Percentiles rank a stretch among this genome's conserved stretches.
Conservation (phyloP, 1,140 invertebrate genomes). For the Thalassaphorura encarpata region DNA sequence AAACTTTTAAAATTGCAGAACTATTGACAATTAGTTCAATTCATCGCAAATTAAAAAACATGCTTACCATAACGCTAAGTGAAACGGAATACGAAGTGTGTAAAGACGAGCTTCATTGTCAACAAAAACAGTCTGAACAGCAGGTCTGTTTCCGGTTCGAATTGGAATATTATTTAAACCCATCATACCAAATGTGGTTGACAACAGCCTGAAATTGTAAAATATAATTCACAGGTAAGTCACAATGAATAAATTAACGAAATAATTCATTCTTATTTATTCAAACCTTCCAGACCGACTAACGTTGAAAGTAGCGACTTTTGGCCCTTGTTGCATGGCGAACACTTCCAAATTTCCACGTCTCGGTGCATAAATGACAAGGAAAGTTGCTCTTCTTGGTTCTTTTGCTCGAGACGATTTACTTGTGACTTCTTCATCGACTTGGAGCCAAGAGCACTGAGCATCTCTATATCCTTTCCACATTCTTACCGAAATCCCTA, state of each 20-base stretch:
- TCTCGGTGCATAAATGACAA: slow-evolving; percentile 75
- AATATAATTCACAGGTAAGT: no score
- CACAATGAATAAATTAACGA: neutral
- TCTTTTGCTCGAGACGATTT: slow-evolving; percentile 36
- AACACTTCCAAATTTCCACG: slow-evolving; percentile 78
- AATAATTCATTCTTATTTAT: neutral
- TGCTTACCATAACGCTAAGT: slow-evolving; percentile 59
- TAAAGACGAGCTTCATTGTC: slow-evolving; percentile 69
- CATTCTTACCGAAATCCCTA: slow-evolving; percentile 67
- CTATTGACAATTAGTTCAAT: neutral
- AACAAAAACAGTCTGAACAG: slow-evolving; percentile 65
- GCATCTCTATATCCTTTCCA: slow-evolving; percentile 92
- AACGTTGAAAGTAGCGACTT: slow-evolving; percentile 81
- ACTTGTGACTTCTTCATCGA: slow-evolving; percentile 49
- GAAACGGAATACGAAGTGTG: slow-evolving; percentile 77
- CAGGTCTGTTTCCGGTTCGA: slow-evolving; percentile 43
- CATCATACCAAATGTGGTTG: slow-evolving; percentile 66
- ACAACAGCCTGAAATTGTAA: slow-evolving; percentile 53
- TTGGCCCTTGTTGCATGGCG: slow-evolving; percentile 69
- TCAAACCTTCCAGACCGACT: slow-evolving; percentile 59
- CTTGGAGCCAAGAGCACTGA: slow-evolving; percentile 80
- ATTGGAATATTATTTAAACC: slow-evolving; percentile 47
- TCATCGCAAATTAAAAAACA: slow-evolving; percentile 7
- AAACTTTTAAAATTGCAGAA: slow-evolving; percentile 2
- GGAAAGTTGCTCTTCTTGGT: slow-evolving; percentile 54